Conservation (phyloP, 2,113 vertebrate genomes). For the Dicerorhinus sumatrensis region DNA sequence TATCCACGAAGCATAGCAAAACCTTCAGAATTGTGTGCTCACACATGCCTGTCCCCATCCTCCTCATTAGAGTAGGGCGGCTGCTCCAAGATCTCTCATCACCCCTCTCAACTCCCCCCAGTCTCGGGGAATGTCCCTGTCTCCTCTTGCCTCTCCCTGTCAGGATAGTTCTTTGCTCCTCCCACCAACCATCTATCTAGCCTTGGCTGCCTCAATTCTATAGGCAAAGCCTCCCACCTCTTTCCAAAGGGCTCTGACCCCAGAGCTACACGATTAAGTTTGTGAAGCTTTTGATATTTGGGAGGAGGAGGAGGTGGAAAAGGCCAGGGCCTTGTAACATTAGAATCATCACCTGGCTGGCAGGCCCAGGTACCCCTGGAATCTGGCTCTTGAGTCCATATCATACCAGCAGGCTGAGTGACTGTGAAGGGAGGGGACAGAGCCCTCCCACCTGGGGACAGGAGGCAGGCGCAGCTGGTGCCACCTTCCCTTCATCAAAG, state of each 20-base stretch:
- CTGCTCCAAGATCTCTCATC: neutral
- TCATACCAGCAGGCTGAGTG: neutral
- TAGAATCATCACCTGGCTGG: neutral
- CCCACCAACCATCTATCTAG: rapidly evolving
- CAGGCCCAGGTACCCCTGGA: neutral
- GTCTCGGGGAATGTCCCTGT: neutral
- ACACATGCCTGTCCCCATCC: neutral
- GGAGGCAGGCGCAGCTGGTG: neutral
- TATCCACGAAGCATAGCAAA: neutral
- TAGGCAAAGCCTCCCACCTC: neutral
- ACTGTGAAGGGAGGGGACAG: neutral
- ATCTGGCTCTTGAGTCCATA: neutral
- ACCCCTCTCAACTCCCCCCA: neutral
- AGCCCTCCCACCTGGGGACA: too few relatives aligned
- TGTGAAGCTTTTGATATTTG: neutral
- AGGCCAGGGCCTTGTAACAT: neutral
- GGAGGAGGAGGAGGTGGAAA: neutral
- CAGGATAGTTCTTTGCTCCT: neutral
- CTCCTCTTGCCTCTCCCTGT: neutral
- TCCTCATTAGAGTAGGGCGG: too few relatives aligned
- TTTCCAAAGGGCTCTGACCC: neutral
- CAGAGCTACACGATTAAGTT: neutral
- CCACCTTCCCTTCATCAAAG: too few relatives aligned
- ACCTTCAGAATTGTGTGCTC: neutral
- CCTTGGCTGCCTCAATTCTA: neutral